phyloP scores from a whole-genome alignment of 2,113 vertebrate species.

The Cinclus cinclus region DNA sequence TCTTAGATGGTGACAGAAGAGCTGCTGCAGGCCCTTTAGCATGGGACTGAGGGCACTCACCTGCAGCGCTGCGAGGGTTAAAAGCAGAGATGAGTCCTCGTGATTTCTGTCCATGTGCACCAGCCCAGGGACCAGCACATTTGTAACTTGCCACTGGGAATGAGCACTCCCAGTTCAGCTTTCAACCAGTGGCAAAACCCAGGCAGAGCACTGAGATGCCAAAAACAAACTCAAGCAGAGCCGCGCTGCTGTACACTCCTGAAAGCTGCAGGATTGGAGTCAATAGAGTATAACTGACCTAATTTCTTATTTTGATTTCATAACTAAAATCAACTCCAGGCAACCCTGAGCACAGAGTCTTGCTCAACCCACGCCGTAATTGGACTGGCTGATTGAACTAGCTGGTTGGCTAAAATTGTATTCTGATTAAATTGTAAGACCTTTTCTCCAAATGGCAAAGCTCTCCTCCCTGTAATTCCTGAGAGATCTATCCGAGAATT shows the following conservation, averaged over 20 bases:
- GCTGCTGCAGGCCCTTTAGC: not conserved
- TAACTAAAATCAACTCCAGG: constrained; percentile 34
- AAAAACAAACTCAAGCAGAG: constrained; percentile 23
- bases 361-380: constrained; percentile 35
- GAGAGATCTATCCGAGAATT: not conserved
- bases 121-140: not conserved
- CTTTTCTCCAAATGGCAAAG: constrained; percentile 36
- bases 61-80: not conserved
- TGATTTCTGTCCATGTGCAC: not conserved
- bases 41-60: not conserved
- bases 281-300: constrained; percentile 13
- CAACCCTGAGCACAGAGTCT: constrained; percentile 20
- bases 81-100: not conserved
- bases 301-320: constrained; percentile 52
- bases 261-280: not conserved
- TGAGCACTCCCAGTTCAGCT: not conserved
- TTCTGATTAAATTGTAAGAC: constrained; percentile 36
- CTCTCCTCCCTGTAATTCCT: not conserved
- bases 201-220: not conserved
- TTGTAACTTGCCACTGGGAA: not conserved
- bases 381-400: constrained; percentile 20
- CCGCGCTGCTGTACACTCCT: not conserved
- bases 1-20: not conserved
- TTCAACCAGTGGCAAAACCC: not conserved
- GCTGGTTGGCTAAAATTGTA: constrained; percentile 16